phyloP scores from a whole-genome alignment of 2,888 invertebrate species.

The Mesorhabditis sp. region DNA sequence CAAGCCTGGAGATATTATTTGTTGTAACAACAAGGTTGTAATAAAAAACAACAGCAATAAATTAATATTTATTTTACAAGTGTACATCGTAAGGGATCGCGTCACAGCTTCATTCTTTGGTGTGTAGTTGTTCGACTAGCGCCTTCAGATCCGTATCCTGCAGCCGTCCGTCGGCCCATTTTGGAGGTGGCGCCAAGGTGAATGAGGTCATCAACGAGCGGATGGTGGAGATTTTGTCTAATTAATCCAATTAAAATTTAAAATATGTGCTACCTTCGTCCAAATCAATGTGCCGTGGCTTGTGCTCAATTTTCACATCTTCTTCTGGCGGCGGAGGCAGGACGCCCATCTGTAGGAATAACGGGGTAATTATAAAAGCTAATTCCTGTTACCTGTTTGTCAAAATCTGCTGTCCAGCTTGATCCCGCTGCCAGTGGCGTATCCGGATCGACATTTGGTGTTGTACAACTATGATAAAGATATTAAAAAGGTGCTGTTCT shows the following conservation, averaged over 20 bases:
- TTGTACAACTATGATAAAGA: too few relatives aligned
- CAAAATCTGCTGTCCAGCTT: too few relatives aligned
- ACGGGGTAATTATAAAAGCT: too few relatives aligned
- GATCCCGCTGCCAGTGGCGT: neutral
- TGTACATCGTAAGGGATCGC: too few relatives aligned
- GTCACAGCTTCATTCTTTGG: too few relatives aligned
- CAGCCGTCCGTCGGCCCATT: conserved; percentile 29
- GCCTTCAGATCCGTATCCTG: conserved; percentile 13
- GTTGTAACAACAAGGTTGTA: neutral
- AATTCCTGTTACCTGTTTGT: too few relatives aligned
- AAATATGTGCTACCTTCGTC: neutral
- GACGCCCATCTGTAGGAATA: too few relatives aligned
- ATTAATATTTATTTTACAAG: conserved; percentile 14
- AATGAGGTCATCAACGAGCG: conserved; percentile 27
- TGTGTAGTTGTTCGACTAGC: too few relatives aligned
- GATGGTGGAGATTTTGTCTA: conserved; percentile 29
- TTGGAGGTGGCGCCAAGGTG: conserved; percentile 27
- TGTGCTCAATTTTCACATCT: neutral
- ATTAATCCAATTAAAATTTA: conserved; percentile 7
- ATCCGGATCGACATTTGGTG: neutral
- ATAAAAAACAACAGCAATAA: conserved; percentile 9
- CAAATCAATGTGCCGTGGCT: neutral
- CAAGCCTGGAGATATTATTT: too few relatives aligned
- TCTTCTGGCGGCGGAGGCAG: neutral
- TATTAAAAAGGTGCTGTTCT: neutral